Percentiles rank a stretch among this genome's conserved stretches.
Evolutionary conservation across 2,888 invertebrate species (phyloP).

Genomic region (Heliconius ismenius): DNA sequence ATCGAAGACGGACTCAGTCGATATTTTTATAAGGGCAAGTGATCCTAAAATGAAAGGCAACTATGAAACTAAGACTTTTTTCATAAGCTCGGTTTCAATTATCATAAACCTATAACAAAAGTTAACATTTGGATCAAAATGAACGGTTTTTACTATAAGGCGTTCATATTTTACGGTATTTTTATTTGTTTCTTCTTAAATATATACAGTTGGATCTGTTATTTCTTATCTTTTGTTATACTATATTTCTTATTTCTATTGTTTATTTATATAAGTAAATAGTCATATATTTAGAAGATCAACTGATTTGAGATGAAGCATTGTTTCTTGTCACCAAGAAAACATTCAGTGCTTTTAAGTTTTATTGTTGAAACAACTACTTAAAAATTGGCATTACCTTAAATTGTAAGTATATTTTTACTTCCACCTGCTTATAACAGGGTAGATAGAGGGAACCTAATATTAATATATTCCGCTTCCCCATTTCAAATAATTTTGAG

Average conservation of each 20-base stretch:
- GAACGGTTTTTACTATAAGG: conserved; percentile 24
- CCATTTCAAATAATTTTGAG: too few species aligned
- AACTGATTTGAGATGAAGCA: background rate
- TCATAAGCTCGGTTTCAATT: conserved; percentile 8
- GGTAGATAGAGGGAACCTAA: too few species aligned
- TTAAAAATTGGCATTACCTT: too few species aligned
- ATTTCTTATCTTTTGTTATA: conserved; percentile 5
- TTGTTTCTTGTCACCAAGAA: background rate
- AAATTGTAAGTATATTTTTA: too few species aligned
- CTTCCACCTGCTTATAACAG: too few species aligned
- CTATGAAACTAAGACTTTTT: conserved; percentile 13
- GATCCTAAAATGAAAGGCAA: conserved; percentile 21
- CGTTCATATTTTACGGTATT: conserved; percentile 27
- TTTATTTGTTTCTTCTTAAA: conserved; percentile 24
- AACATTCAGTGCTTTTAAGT: too few species aligned
- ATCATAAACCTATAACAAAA: conserved; percentile 18
- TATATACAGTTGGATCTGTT: background rate
- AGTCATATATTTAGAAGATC: background rate
- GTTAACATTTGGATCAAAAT: conserved; percentile 18
- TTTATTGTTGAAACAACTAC: too few species aligned
- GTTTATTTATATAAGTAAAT: background rate
- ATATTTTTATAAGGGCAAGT: background rate
- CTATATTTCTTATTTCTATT: background rate
- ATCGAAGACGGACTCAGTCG: background rate
- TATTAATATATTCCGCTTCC: too few species aligned